A percentile compares a stretch with the other conserved stretches of the same genome.
Evolutionary conservation across 2,113 vertebrate genomes (phyloP).

Genomic region (Bambusicola thoracicus): DNA sequence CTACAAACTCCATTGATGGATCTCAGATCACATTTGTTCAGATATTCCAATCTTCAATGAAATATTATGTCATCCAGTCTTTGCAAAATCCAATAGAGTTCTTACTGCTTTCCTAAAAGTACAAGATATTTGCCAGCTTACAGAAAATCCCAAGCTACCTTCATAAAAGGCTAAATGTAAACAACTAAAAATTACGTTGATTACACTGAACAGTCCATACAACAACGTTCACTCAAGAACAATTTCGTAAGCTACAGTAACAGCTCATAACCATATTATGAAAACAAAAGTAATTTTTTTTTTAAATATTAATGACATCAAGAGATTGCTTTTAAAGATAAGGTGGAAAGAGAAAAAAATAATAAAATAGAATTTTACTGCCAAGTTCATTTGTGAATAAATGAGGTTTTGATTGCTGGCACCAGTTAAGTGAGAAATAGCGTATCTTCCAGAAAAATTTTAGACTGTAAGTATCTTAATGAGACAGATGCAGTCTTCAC

Average conservation of each 20-base stretch:
- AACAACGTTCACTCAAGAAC: background rate
- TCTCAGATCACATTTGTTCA: background rate
- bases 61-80: background rate
- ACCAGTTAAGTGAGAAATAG: constrained; percentile 17
- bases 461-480: background rate
- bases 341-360: background rate
- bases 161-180: background rate
- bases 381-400: background rate
- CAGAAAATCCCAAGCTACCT: background rate
- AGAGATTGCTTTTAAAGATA: background rate
- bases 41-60: background rate
- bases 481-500: constrained; percentile 9
- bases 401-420: constrained; percentile 7
- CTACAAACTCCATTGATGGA: background rate
- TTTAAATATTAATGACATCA: background rate
- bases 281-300: background rate
- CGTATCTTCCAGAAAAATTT: constrained; percentile 14
- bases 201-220: background rate
- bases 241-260: background rate
- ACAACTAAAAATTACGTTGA: background rate
- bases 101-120: background rate
- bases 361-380: constrained; percentile 25
- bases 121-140: background rate
- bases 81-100: background rate
- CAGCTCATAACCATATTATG: background rate